Evolutionary conservation across 1,140 invertebrate genomes (phyloP), one percentile per base, ranked within the genome.

Genomic region (Eueides isabella): DNA sequence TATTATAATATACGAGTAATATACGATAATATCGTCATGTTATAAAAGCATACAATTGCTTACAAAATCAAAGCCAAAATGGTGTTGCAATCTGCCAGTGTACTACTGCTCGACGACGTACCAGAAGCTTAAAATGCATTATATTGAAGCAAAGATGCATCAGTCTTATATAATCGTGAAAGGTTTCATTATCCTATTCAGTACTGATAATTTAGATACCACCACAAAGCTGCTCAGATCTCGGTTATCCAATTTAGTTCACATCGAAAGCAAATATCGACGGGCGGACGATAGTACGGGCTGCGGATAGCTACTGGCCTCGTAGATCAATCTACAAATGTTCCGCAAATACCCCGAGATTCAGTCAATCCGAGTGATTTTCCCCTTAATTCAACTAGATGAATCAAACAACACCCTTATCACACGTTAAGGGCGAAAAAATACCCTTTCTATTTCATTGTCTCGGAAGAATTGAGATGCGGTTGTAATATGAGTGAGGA

Each of bases 301-400:
- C 28, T n/a, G 62, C 62, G 62, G 62, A n/a, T 3, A 19, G 62
- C 28, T 29, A 63, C 28, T 14, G 61, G 6, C 28, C 28, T 41
- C n/a, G 64, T 41, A 41, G 33, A 66, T 66, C 64, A 67, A 67
- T 67, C 38, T 35, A 33, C 33, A 38, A 30, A 67, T 67, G 66
- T 12, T 67, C 28, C 66, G 23, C 38, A 67, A 48, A 67, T 48
- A 55, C 16, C 16, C 41, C 28, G 11, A 26, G 19, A 35, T 65
- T 23, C 66, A 30, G 14, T 23, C 66, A 55, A 48, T 48, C 66
- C 38, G 41, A 30, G n/a, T 12, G 64, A 66, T 28, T 48, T 44
- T 16, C 5, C 29, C 26, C n/a, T n/a, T 67, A 48, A 67, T 67
- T 5, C 66, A 67, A 31, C 19, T 23, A 67, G 29, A 67, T 48